phyloP scores from a whole-genome alignment of 2,888 invertebrate species.

The Eilema griseolum region DNA sequence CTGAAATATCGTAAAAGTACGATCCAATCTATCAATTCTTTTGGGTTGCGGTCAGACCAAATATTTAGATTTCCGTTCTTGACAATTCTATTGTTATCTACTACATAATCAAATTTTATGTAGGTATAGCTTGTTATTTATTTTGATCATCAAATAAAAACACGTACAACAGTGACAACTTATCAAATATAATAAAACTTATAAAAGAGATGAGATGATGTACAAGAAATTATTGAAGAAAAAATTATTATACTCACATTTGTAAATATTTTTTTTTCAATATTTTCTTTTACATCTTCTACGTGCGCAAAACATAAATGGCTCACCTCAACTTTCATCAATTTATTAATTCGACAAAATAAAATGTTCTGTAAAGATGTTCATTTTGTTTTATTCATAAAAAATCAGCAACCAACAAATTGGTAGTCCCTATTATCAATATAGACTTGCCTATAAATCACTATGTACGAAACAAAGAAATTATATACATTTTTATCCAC shows the following conservation, averaged over 20 bases:
- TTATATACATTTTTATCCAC: too few species aligned
- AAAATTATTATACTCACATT: too few species aligned
- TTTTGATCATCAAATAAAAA: not conserved
- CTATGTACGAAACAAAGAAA: too few species aligned
- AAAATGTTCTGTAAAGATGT: not conserved
- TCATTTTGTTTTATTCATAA: not conserved
- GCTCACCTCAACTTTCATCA: too few species aligned
- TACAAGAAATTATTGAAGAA: not conserved
- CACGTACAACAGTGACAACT: not conserved
- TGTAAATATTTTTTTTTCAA: not conserved
- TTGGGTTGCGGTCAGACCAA: constrained; percentile 1
- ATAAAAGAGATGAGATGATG: not conserved
- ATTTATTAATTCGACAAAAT: too few species aligned
- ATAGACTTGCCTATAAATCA: too few species aligned
- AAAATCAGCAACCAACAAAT: not conserved
- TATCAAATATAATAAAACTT: not conserved
- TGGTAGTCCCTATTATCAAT: not conserved
- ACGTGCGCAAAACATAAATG: too few species aligned
- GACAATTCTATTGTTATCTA: not conserved
- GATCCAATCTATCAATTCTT: constrained; percentile 4
- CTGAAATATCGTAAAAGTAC: constrained; percentile 2
- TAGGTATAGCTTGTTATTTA: not conserved
- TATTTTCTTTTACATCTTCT: too few species aligned
- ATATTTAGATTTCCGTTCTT: constrained; percentile 10
- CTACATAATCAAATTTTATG: constrained; percentile 5